Conservation (phyloP, 2,113 vertebrate genomes). For the Bos javanicus region DNA sequence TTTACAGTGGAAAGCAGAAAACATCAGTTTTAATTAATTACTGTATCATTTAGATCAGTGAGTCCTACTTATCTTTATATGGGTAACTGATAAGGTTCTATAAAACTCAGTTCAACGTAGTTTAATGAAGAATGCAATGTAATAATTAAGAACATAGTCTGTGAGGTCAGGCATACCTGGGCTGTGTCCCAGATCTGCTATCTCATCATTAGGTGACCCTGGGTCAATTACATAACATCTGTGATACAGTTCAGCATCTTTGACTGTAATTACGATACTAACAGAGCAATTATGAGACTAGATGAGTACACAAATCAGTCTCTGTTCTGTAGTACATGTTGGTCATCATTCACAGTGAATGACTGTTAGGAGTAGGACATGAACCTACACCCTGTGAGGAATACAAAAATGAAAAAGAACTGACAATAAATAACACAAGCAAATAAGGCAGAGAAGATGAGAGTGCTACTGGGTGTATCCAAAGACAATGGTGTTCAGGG, state of each 20-base stretch:
- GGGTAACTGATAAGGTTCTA: neutral
- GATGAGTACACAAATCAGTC: neutral
- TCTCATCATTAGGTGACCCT: neutral
- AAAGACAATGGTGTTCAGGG: neutral
- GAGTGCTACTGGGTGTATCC: neutral
- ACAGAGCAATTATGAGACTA: neutral
- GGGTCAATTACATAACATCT: neutral
- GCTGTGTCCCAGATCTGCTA: neutral
- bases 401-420: neutral
- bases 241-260: neutral
- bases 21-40: neutral
- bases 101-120: neutral
- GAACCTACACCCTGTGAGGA: neutral
- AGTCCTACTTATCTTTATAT: neutral
- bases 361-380: neutral
- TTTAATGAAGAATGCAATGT: neutral
- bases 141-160: neutral
- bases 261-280: neutral
- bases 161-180: neutral
- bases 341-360: neutral
- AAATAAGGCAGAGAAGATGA: neutral
- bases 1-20: conserved; percentile 3
- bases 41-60: neutral
- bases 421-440: neutral
- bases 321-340: neutral